A percentile compares a stretch with the other conserved stretches of the same genome.
These are phyloP conservation scores for Synergus itoensis DNA, from an alignment of 2,888 invertebrate genomes.

Conservation along the genomic window DNA sequence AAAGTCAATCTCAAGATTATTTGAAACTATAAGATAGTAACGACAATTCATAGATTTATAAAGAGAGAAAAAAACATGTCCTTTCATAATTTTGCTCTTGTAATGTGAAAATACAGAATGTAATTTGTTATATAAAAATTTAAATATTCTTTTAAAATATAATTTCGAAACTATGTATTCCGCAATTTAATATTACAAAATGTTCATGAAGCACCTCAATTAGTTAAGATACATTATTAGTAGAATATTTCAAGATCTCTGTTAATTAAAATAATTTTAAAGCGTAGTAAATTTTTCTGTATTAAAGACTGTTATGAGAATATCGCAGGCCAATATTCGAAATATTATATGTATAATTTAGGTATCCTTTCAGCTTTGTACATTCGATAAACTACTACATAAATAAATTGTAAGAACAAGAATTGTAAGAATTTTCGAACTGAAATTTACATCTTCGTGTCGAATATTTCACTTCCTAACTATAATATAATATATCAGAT, in stretches of 20 bases:
- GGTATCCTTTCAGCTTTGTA: not conserved
- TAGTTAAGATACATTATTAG: not conserved
- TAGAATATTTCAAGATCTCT: not conserved
- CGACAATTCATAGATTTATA: not conserved
- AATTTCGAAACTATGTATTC: too few species aligned
- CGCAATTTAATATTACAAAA: too few species aligned
- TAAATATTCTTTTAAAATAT: not conserved
- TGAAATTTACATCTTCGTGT: too few species aligned
- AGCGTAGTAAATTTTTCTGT: not conserved
- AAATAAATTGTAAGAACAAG: not conserved
- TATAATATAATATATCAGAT: too few species aligned
- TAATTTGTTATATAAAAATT: too few species aligned
- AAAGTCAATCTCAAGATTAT: not conserved
- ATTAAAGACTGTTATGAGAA: slow-evolving; percentile 30
- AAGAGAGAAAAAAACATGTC: not conserved
- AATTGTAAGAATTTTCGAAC: not conserved
- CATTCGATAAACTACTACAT: slow-evolving; percentile 1
- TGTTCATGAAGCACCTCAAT: too few species aligned
- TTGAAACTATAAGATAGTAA: not conserved
- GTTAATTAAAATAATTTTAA: not conserved
- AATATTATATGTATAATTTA: slow-evolving; percentile 20
- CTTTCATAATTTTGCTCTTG: not conserved
- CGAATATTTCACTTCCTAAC: too few species aligned
- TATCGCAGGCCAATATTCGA: slow-evolving; percentile 26
- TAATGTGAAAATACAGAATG: too few species aligned